Evolutionary conservation across 2,797 vertebrate species (phyloP).

Genomic region (Etheostoma perlongum): DNA sequence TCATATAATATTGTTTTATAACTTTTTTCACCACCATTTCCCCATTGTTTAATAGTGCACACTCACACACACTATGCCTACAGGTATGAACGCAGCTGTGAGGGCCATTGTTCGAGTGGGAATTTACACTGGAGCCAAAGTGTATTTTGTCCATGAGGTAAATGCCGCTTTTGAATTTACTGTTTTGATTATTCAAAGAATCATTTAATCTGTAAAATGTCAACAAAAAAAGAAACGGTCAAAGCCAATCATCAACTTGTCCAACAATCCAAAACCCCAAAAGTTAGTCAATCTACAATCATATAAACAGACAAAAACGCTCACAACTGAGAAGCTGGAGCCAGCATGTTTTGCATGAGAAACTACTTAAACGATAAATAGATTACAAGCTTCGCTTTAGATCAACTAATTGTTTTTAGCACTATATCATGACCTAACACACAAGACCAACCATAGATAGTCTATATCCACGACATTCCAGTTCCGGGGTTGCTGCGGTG

Average conservation of each 20-base stretch:
- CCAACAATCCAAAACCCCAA: background rate
- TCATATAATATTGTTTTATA: background rate
- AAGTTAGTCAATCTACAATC: background rate
- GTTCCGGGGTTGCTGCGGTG: too few relatives aligned
- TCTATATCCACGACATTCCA: too few relatives aligned
- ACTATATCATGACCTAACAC: background rate
- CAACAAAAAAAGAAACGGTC: background rate
- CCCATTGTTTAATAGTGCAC: background rate
- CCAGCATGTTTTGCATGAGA: background rate
- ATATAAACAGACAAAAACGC: conserved; percentile 4
- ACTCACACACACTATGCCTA: conserved; percentile 17
- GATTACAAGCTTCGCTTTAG: background rate
- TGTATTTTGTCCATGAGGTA: conserved; percentile 94
- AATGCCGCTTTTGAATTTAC: conserved; percentile 37
- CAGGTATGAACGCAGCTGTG: conserved; percentile 96
- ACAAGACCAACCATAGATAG: background rate
- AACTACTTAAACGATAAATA: background rate
- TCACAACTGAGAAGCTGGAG: background rate
- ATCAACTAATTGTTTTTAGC: background rate
- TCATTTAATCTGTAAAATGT: background rate
- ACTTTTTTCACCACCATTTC: background rate
- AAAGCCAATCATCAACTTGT: background rate
- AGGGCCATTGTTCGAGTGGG: conserved; percentile 93
- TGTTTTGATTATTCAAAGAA: background rate
- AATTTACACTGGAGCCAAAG: conserved; percentile 91